Evolutionary conservation across 2,888 invertebrate species (phyloP), one percentile per base, ranked within the genome.

Genomic region (Barypeithes pellucidus): DNA sequence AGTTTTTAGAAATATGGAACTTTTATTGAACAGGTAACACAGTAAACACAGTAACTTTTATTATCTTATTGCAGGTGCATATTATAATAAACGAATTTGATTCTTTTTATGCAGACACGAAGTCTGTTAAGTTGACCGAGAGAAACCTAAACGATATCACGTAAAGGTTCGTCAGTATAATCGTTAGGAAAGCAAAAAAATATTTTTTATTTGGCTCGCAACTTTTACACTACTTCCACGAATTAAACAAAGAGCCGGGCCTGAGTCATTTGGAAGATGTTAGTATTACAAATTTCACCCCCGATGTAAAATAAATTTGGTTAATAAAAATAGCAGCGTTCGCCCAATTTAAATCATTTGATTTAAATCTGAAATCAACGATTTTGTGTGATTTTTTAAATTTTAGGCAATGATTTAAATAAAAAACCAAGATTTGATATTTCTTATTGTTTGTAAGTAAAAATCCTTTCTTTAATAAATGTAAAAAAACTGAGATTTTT

Each of bases 71-170:
- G 33, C 18, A 33, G 54, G 54, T 33, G 14, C 8, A 7, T 52
- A 24, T n/a, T n/a, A 2, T 12, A n/a, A 29, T 9, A 57, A 57
- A 33, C 33, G 36, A 57, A 3, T 33, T 33, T 8, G 8, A 57
- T 16, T 33, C 16, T 57, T 57, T 29, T 33, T 29, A 33, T 33
- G 33, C 33, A 14, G 54, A 18, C 54, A 57, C 54, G 54, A 57
- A 57, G 9, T 24, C 18, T 57, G 18, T 1, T 14, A 2, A 33
- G 33, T 33, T n/a, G 7, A 33, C 33, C 8, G 8, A 16, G 33
- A 24, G 29, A 16, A 18, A 11, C 18, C 18, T 33, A 18, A 16
- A 33, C 16, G 33, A 33, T 9, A 57, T 57, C 54, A 57, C 54
- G 54, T 57, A 33, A 33, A 33, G 33, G 54, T 3, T 18, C 14